phyloP scores from a whole-genome alignment of 2,888 invertebrate genomes.

The Clistopyga incitator region DNA sequence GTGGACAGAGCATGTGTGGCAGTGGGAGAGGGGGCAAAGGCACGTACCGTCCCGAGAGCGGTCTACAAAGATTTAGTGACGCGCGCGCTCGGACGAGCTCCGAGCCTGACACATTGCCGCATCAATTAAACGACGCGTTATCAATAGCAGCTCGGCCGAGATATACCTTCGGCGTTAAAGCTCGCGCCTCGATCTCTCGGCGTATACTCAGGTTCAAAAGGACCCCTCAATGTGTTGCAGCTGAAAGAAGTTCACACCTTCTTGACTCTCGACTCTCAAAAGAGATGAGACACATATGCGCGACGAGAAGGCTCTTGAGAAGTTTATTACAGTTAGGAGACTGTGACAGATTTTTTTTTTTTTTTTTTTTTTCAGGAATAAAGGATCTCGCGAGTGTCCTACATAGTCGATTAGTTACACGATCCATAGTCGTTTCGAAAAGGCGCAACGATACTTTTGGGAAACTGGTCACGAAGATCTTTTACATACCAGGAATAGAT shows the following conservation, averaged over 20 bases:
- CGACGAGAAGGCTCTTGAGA: slow-evolving; percentile 25
- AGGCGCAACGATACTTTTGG: slow-evolving; percentile 15
- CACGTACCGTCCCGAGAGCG: slow-evolving; percentile 34
- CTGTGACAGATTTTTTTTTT: slow-evolving; percentile 30
- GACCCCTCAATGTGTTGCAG: neutral
- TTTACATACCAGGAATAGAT: neutral
- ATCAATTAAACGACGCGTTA: slow-evolving; percentile 68
- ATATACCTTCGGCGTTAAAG: slow-evolving; percentile 41
- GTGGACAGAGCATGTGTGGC: neutral
- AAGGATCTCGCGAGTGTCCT: slow-evolving; percentile 44
- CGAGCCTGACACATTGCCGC: slow-evolving; percentile 64
- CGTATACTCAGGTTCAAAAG: slow-evolving; percentile 26
- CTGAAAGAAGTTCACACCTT: slow-evolving; percentile 37
- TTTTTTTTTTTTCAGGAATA: slow-evolving; percentile 37
- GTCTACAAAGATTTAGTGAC: slow-evolving; percentile 65
- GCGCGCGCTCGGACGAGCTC: slow-evolving; percentile 54
- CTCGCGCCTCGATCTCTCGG: slow-evolving; percentile 39
- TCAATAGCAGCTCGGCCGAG: slow-evolving; percentile 58
- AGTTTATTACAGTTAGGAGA: slow-evolving; percentile 47
- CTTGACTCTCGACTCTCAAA: slow-evolving; percentile 26
- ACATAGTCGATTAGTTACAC: slow-evolving; percentile 52
- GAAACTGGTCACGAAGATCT: slow-evolving; percentile 4
- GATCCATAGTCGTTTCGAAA: slow-evolving; percentile 35
- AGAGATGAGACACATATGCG: slow-evolving; percentile 15
- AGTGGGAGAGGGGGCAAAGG: neutral